A percentile compares a stretch with the other conserved stretches of the same genome.
Evolutionary conservation across 2,888 invertebrate genomes (phyloP).

Genomic region (Tetragonisca angustula): DNA sequence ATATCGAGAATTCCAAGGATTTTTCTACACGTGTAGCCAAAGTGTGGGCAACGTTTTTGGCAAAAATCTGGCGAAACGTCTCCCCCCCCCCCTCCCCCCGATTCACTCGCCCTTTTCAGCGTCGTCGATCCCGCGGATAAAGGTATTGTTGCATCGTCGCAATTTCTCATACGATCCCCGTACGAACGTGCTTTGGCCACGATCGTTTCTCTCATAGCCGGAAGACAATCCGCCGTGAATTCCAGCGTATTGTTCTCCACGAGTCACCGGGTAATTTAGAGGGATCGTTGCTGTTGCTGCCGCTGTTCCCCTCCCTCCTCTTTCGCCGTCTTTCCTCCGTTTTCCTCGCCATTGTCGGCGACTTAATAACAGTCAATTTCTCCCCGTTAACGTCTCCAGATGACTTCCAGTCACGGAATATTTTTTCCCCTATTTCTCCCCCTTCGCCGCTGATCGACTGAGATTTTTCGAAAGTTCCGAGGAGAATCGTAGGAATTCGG

Average conservation of each 20-base stretch:
- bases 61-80: not conserved
- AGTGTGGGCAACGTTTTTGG: too few relatives aligned
- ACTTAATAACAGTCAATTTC: slow-evolving; percentile 47
- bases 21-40: too few relatives aligned
- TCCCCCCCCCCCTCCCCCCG: not conserved
- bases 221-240: slow-evolving; percentile 59
- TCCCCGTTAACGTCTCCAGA: slow-evolving; percentile 1
- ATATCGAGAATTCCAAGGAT: too few relatives aligned
- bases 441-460: not conserved
- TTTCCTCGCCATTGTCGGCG: slow-evolving; percentile 33
- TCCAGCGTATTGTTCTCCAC: slow-evolving; percentile 55
- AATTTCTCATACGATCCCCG: slow-evolving; percentile 37
- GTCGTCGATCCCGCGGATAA: not conserved
- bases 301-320: slow-evolving; percentile 42
- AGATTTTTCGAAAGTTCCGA: not conserved
- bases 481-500: not conserved
- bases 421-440: not conserved
- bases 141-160: slow-evolving; percentile 35
- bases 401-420: not conserved
- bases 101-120: not conserved
- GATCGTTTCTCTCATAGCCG: slow-evolving; percentile 54
- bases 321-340: slow-evolving; percentile 26
- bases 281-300: slow-evolving; percentile 41
- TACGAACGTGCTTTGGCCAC: slow-evolving; percentile 30
- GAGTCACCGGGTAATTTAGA: slow-evolving; percentile 59